Evolutionary conservation across 1,140 invertebrate genomes (phyloP).

Genomic region (Pogonomyrmex barbatus): DNA sequence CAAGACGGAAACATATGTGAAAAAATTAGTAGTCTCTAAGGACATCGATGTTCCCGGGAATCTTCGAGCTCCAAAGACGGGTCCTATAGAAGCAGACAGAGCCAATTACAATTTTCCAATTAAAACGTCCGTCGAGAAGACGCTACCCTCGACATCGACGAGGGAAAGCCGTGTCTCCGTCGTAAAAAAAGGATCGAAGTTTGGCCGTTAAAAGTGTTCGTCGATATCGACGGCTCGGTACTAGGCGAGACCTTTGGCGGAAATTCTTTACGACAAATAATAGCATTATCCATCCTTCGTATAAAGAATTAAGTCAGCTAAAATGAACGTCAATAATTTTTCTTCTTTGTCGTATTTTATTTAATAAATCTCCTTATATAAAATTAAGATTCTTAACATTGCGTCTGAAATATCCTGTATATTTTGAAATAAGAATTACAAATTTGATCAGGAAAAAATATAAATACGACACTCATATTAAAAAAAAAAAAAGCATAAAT

Average conservation of each 20-base stretch:
- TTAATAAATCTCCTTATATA: not conserved
- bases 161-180: constrained; percentile 46
- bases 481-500: not conserved
- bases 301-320: not conserved
- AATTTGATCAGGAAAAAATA: not conserved
- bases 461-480: not conserved
- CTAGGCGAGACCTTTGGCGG: constrained; percentile 23
- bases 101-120: constrained; percentile 81
- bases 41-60: constrained; percentile 60
- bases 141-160: constrained; percentile 47
- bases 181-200: constrained; percentile 58
- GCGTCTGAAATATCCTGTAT: not conserved
- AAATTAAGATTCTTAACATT: not conserved
- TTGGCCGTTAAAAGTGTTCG: constrained; percentile 33
- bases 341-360: not conserved
- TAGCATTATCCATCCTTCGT: not conserved
- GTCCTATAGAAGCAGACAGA: constrained; percentile 64
- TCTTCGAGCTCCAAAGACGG: constrained; percentile 54
- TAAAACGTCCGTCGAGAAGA: constrained; percentile 75
- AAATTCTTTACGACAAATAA: constrained; percentile 31
- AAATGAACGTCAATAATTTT: not conserved
- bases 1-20: constrained; percentile 18
- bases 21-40: constrained; percentile 53
- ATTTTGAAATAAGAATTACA: not conserved
- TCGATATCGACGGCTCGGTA: not conserved